A percentile compares a stretch with the other conserved stretches of the same genome.
These are phyloP conservation scores for Epistrophe grossulariae DNA, from an alignment of 2,888 invertebrate species.

Conservation along the genomic window DNA sequence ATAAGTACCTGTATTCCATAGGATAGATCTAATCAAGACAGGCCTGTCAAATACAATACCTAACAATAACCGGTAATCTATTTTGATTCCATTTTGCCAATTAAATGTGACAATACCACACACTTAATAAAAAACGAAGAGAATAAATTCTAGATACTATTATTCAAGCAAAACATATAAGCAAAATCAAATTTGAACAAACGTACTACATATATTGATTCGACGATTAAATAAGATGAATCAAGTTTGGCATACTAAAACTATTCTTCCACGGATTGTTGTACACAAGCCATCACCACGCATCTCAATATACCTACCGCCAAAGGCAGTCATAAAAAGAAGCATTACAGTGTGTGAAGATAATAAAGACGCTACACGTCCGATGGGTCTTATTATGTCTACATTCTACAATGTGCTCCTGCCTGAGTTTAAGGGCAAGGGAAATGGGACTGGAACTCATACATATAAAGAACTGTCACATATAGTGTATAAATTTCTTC, in stretches of 20 bases:
- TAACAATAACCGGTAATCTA: slow-evolving; percentile 56
- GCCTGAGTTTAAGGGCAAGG: slow-evolving; percentile 33
- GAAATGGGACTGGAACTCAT: slow-evolving; percentile 36
- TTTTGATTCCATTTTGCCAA: slow-evolving; percentile 74
- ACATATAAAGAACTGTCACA: slow-evolving; percentile 77
- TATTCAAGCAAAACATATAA: slow-evolving; percentile 61
- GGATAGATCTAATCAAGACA: background rate
- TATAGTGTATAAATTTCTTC: slow-evolving; percentile 78
- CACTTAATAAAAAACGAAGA: slow-evolving; percentile 68
- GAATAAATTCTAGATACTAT: slow-evolving; percentile 67
- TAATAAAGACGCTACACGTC: slow-evolving; percentile 80
- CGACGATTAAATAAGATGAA: slow-evolving; percentile 81
- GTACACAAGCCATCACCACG: slow-evolving; percentile 57
- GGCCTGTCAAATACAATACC: slow-evolving; percentile 49
- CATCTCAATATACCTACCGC: slow-evolving; percentile 54
- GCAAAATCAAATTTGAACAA: slow-evolving; percentile 77
- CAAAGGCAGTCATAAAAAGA: slow-evolving; percentile 68
- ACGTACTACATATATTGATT: slow-evolving; percentile 70
- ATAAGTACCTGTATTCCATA: background rate
- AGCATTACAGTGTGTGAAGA: slow-evolving; percentile 78
- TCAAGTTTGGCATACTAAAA: slow-evolving; percentile 76
- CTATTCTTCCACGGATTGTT: slow-evolving; percentile 56
- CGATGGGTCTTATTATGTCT: slow-evolving; percentile 78
- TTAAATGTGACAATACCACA: slow-evolving; percentile 77
- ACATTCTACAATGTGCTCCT: slow-evolving; percentile 76